Percentiles rank a stretch among this genome's conserved stretches.
Conservation (phyloP, 2,888 invertebrate species). For the Diplolepis rosae region DNA sequence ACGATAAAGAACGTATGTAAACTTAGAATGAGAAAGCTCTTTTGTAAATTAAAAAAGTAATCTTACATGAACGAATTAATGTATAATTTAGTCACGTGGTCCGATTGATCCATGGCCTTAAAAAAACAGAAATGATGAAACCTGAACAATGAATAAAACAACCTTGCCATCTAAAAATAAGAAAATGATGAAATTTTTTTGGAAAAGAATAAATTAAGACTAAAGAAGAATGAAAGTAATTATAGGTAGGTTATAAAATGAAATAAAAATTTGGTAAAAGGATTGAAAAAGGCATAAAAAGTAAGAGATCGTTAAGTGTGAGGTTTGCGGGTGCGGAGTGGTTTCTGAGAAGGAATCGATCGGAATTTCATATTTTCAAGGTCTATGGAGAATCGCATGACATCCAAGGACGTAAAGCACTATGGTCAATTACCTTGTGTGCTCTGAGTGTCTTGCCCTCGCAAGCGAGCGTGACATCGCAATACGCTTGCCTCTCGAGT, state of each 20-base stretch:
- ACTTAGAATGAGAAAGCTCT: no score
- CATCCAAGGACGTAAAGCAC: constrained; percentile 27
- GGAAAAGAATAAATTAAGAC: neutral
- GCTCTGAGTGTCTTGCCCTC: constrained; percentile 87
- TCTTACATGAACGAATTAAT: no score
- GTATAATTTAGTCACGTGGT: no score
- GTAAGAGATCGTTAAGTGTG: constrained; percentile 15
- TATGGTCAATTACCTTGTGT: constrained; percentile 76
- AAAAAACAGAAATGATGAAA: no score
- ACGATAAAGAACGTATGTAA: no score
- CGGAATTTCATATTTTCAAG: constrained; percentile 31
- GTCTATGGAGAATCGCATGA: constrained; percentile 27
- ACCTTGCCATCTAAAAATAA: no score
- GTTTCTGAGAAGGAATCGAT: constrained; percentile 20
- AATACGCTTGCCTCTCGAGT: constrained; percentile 90
- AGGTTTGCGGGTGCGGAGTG: constrained; percentile 5
- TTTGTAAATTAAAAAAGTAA: no score
- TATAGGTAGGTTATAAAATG: neutral
- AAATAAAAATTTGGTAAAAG: constrained; percentile 26
- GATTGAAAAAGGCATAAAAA: constrained; percentile 17
- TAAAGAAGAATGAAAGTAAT: neutral
- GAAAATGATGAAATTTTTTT: neutral
- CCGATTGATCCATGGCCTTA: no score
- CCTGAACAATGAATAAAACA: no score
- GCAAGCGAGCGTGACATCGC: constrained; percentile 92